Base-by-base conservation (phyloP, 2,888 invertebrate genomes). In the Drosophila cracens region DNA sequence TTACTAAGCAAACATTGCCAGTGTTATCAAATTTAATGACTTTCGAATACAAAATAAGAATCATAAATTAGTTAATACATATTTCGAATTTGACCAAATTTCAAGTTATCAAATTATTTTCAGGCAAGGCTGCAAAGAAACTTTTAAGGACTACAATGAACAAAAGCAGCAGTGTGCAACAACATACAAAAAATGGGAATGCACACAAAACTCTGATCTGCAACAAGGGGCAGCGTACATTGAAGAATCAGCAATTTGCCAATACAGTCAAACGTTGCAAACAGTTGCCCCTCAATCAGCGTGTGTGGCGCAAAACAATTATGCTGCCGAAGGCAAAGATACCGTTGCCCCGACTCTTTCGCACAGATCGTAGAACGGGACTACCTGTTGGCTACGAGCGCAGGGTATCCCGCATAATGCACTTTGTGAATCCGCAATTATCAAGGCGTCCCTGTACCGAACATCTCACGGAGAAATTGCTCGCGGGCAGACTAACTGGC, bases 361-460 rank as follows among this genome's bases (percentile, higher is more conserved):
- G 87, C 6, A 27, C 54, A 13, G 83, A 88, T 43, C 43, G 40
- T 0, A 2, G 10, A 7, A 90, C 89, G 0, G 90, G 84, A 1
- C 36, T 86, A 18, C 87, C 90, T 1, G 7, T 82, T 21, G 87
- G 81, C 40, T 87, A 87, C 36, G 84, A 87, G 52, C 72, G 53
- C 1, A 90, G 75, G 0, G 89, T 90, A 10, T 62, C 74, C 4
- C 66, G 49, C 16, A 79, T 87, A 13, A 90, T 87, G 89, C 64
- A 62, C 31, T 81, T 79, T 27, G 90, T 87, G 0, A 87, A 87
- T 58, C 86, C 86, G 0, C 63, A 82, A 13, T 49, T 79, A 10
- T n/a, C 31, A 0, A 36, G 11, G 0, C 48, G 33, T 27, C 65
- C 53, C 7, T 57, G 31, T 10, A 29, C 71, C 7, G 84, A 87